Evolutionary conservation across 92 coral and sea anemone genomes (phyloP).

Genomic region (Phenganax subtilis): DNA sequence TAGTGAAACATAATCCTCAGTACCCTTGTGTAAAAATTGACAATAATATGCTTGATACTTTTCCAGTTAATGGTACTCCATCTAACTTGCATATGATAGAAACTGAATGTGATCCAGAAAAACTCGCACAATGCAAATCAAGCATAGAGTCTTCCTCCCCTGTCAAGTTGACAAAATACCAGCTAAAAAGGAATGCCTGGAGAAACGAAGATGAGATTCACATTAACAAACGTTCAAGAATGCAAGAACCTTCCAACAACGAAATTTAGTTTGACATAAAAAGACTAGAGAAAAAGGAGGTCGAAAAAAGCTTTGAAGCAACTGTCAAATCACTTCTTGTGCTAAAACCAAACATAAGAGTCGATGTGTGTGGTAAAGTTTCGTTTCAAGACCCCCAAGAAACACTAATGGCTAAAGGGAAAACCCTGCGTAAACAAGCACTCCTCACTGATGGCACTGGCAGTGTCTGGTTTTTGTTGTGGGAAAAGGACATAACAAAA

Average conservation of each 20-base stretch:
- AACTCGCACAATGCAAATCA: too few relatives aligned
- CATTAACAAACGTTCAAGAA: constrained; percentile 38
- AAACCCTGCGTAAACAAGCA: constrained; percentile 45
- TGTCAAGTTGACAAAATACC: not conserved
- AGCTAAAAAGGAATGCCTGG: constrained; percentile 23
- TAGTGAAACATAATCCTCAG: constrained; percentile 29
- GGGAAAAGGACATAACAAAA: constrained; percentile 45
- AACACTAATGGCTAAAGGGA: constrained; percentile 21
- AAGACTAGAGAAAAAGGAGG: not conserved
- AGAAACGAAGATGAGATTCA: constrained; percentile 35
- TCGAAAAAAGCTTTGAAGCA: not conserved
- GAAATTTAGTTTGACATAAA: constrained; percentile 14
- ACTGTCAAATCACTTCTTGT: not conserved
- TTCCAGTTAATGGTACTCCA: constrained; percentile 38
- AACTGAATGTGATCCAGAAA: constrained; percentile 11
- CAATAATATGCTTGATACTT: constrained; percentile 14
- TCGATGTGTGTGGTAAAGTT: constrained; percentile 11
- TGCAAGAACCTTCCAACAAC: not conserved
- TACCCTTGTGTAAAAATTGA: constrained; percentile 12
- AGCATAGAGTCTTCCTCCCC: not conserved
- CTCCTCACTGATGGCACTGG: constrained; percentile 50
- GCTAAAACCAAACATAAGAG: too few relatives aligned
- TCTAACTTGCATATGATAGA: constrained; percentile 11
- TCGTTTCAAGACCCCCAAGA: constrained; percentile 4
- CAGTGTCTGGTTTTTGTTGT: constrained; percentile 44